Conservation (phyloP, 2,113 vertebrate species). For the Fregetta grallaria region DNA sequence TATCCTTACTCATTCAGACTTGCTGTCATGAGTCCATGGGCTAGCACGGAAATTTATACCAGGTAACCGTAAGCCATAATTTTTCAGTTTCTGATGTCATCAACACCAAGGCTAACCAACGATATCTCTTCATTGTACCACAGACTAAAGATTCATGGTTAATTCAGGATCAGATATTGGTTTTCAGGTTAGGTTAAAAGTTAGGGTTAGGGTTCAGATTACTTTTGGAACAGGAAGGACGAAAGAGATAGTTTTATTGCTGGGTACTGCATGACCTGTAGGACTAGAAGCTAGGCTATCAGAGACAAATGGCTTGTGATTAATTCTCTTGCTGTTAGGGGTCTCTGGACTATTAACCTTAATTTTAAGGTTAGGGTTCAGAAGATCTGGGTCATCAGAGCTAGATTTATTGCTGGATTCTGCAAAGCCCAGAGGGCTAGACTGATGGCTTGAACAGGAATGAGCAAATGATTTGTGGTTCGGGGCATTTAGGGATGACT, state of each 20-base stretch:
- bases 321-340: slow-evolving; percentile 26
- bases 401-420: slow-evolving; percentile 63
- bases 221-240: not conserved
- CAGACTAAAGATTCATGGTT: not conserved
- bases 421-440: slow-evolving; percentile 58
- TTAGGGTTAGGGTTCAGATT: not conserved
- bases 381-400: slow-evolving; percentile 48
- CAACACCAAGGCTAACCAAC: not conserved
- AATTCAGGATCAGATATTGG: not conserved
- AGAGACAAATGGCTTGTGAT: slow-evolving; percentile 37
- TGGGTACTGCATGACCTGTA: not conserved
- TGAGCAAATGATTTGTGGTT: slow-evolving; percentile 59
- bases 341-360: slow-evolving; percentile 55
- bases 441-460: slow-evolving; percentile 50
- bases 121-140: not conserved
- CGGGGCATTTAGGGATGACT: slow-evolving; percentile 24
- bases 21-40: not conserved
- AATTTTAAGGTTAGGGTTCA: slow-evolving; percentile 57
- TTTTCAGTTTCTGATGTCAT: not conserved
- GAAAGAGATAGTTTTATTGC: not conserved
- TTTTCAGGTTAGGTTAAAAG: not conserved
- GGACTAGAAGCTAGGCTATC: not conserved
- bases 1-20: not conserved
- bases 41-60: not conserved
- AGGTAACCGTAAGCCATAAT: not conserved